Conservation (phyloP, 2,797 vertebrate species). For the Halcyon smyrnensis region DNA sequence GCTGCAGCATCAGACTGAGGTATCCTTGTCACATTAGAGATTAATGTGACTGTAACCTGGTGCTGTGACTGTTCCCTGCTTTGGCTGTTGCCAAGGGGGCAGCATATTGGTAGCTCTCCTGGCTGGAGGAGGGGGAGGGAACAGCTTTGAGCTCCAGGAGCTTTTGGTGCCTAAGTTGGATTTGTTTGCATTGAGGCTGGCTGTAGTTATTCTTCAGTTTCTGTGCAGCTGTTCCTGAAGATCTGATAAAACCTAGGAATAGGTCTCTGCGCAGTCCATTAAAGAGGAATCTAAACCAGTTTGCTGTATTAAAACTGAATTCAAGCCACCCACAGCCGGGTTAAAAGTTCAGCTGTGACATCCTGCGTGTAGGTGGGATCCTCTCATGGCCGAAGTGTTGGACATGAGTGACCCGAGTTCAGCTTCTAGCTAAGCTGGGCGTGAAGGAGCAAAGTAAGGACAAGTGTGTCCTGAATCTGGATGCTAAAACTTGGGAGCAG, state of each 20-base stretch:
- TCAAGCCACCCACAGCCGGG: background rate
- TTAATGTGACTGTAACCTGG: accelerated
- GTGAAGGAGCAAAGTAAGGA: background rate
- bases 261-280: background rate
- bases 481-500: background rate
- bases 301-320: background rate
- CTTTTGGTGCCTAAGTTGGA: background rate
- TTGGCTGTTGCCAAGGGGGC: background rate
- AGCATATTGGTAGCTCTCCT: background rate
- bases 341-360: background rate
- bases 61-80: background rate
- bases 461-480: background rate
- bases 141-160: background rate
- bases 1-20: background rate
- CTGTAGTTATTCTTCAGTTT: background rate
- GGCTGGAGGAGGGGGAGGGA: background rate
- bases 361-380: background rate
- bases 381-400: background rate
- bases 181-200: background rate
- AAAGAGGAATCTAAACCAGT: background rate
- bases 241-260: background rate
- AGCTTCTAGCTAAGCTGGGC: background rate
- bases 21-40: background rate
- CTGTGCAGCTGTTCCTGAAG: background rate
- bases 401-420: background rate